phyloP scores from a whole-genome alignment of 2,797 vertebrate species.

The Silurus aristotelis region DNA sequence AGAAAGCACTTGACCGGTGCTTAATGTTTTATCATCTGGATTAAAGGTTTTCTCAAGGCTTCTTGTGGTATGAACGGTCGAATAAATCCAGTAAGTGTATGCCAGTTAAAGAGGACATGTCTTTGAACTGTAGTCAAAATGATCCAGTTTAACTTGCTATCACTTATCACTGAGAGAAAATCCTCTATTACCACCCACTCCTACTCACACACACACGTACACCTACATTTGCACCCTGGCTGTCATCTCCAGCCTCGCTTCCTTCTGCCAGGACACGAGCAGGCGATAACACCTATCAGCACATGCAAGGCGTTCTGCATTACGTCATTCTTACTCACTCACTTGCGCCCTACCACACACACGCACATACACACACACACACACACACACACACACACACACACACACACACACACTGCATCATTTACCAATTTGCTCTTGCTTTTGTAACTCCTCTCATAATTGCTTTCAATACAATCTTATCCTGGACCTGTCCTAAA shows the following conservation, averaged over 20 bases:
- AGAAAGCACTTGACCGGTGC: slow-evolving; percentile 35
- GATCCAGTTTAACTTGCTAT: slow-evolving; percentile 45
- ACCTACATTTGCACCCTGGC: background rate
- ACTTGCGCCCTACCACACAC: background rate
- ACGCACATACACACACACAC: background rate
- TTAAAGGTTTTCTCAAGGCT: slow-evolving; percentile 39
- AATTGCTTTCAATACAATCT: background rate
- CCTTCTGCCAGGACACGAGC: slow-evolving; percentile 42
- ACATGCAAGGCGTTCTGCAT: slow-evolving; percentile 34
- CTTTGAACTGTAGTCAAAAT: slow-evolving; percentile 9
- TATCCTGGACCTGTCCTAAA: background rate
- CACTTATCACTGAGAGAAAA: slow-evolving; percentile 29
- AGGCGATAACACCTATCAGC: slow-evolving; percentile 56
- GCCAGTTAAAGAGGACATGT: background rate
- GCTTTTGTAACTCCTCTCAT: background rate
- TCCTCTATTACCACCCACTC: background rate
- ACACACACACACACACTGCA: background rate
- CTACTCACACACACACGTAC: background rate
- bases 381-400: slow-evolving; percentile 18
- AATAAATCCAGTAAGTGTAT: slow-evolving; percentile 36
- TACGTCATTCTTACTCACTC: slow-evolving; percentile 27
- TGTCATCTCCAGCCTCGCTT: slow-evolving; percentile 26
- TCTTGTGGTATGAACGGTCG: slow-evolving; percentile 35
- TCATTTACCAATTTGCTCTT: background rate
- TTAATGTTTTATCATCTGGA: slow-evolving; percentile 41